phyloP scores from a whole-genome alignment of 2,888 invertebrate species.

The Himalopsyche japonica region DNA sequence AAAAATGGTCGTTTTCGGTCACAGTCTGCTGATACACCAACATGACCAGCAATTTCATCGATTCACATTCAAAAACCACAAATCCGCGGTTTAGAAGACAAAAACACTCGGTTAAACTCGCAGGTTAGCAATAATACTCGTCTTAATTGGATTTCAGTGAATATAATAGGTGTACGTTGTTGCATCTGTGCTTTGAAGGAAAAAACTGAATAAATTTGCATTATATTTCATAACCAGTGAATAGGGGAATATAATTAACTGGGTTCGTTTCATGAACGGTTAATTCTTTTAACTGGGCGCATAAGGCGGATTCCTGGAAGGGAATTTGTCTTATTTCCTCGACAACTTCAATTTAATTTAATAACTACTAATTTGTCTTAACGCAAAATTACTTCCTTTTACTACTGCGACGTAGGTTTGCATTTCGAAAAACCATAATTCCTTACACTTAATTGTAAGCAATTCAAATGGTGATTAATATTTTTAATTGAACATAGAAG shows the following conservation, averaged over 20 bases:
- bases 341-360: not conserved
- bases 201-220: slow-evolving; percentile 51
- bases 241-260: slow-evolving; percentile 58
- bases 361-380: not conserved
- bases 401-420: not conserved
- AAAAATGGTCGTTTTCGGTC: slow-evolving; percentile 9
- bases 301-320: slow-evolving; percentile 24
- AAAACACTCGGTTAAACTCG: slow-evolving; percentile 19
- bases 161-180: slow-evolving; percentile 22
- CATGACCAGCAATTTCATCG: slow-evolving; percentile 2
- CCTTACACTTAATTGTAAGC: too few relatives aligned
- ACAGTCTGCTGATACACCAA: slow-evolving; percentile 10
- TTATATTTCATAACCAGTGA: slow-evolving; percentile 61
- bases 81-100: not conserved
- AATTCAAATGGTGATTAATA: too few relatives aligned
- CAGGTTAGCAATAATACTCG: slow-evolving; percentile 24
- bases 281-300: slow-evolving; percentile 38
- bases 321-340: slow-evolving; percentile 19
- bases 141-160: slow-evolving; percentile 30
- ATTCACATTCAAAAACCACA: not conserved
- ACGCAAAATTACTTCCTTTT: not conserved
- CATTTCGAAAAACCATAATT: not conserved
- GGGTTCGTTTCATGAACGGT: slow-evolving; percentile 39
- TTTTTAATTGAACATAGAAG: too few relatives aligned
- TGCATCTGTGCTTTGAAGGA: slow-evolving; percentile 34